Percentiles rank a stretch among this genome's conserved stretches.
Conservation (phyloP, 2,888 invertebrate genomes). For the Dasysyrphus tricinctus region DNA sequence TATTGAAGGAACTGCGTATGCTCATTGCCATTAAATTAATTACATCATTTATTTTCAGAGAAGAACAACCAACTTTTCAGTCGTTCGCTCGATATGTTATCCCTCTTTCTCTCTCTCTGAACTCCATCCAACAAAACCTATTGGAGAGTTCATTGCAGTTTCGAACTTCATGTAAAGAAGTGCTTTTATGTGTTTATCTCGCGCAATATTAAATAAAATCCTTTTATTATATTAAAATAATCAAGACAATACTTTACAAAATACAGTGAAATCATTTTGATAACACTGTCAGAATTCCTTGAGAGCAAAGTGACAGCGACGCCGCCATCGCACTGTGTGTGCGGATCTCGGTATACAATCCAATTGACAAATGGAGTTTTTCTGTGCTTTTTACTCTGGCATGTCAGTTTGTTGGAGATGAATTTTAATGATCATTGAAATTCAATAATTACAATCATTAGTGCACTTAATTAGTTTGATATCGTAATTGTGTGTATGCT, state of each 20-base stretch:
- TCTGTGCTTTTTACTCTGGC: constrained; percentile 70
- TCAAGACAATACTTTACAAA: constrained; percentile 31
- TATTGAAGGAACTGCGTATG: constrained; percentile 71
- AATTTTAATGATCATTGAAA: constrained; percentile 79
- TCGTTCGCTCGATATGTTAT: constrained; percentile 9
- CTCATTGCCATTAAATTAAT: constrained; percentile 78
- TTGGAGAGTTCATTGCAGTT: constrained; percentile 72
- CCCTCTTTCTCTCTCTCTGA: constrained; percentile 50
- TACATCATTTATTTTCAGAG: constrained; percentile 77
- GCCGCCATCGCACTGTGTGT: constrained; percentile 62
- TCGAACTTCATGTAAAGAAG: constrained; percentile 73
- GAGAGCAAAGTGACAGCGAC: constrained; percentile 60
- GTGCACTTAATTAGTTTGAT: constrained; percentile 76
- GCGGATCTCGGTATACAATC: constrained; percentile 61
- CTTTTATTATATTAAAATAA: constrained; percentile 21
- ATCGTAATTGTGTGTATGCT: constrained; percentile 75
- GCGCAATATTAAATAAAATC: constrained; percentile 28
- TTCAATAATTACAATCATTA: constrained; percentile 79
- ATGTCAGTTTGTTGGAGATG: constrained; percentile 73
- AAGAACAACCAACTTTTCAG: constrained; percentile 56
- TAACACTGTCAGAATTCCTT: constrained; percentile 51
- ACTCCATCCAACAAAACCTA: constrained; percentile 68
- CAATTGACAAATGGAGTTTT: constrained; percentile 74
- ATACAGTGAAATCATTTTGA: constrained; percentile 12
- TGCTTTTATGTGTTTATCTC: constrained; percentile 58